Percentiles rank a stretch among this genome's conserved stretches.
phyloP scores from a whole-genome alignment of 2,888 invertebrate species.

The Dioctria rufipes region DNA sequence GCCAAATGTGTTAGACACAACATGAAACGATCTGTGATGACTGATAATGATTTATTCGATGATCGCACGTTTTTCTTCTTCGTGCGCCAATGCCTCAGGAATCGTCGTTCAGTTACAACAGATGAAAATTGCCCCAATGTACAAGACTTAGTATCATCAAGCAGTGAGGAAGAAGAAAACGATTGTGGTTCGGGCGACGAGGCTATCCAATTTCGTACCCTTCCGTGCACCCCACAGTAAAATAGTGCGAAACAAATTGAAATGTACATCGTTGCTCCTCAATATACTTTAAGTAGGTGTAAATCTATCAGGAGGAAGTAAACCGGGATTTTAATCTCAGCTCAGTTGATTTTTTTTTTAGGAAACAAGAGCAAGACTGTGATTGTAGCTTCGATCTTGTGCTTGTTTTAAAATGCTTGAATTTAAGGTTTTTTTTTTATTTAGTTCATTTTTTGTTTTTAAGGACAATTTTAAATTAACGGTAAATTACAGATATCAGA shows the following conservation, averaged over 20 bases:
- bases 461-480: slow-evolving; percentile 6
- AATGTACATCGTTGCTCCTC: background rate
- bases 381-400: slow-evolving; percentile 15
- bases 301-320: background rate
- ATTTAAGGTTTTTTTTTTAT: slow-evolving; percentile 5
- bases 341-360: slow-evolving; percentile 22
- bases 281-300: slow-evolving; percentile 18
- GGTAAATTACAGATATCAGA: slow-evolving; percentile 8
- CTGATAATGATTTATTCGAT: slow-evolving; percentile 62
- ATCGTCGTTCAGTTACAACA: slow-evolving; percentile 57
- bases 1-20: slow-evolving; percentile 66
- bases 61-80: slow-evolving; percentile 67
- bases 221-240: slow-evolving; percentile 65
- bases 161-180: slow-evolving; percentile 55
- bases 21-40: slow-evolving; percentile 62
- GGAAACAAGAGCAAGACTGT: slow-evolving; percentile 31
- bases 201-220: slow-evolving; percentile 59
- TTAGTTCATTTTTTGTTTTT: slow-evolving; percentile 15
- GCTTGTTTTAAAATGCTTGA: slow-evolving; percentile 18
- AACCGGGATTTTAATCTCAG: slow-evolving; percentile 10
- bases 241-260: background rate
- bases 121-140: slow-evolving; percentile 51
- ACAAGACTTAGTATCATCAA: slow-evolving; percentile 59
- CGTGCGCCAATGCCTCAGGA: slow-evolving; percentile 65
- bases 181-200: slow-evolving; percentile 56